Conservation (phyloP, 2,797 vertebrate species). For the Triplophysa bombifrons region DNA sequence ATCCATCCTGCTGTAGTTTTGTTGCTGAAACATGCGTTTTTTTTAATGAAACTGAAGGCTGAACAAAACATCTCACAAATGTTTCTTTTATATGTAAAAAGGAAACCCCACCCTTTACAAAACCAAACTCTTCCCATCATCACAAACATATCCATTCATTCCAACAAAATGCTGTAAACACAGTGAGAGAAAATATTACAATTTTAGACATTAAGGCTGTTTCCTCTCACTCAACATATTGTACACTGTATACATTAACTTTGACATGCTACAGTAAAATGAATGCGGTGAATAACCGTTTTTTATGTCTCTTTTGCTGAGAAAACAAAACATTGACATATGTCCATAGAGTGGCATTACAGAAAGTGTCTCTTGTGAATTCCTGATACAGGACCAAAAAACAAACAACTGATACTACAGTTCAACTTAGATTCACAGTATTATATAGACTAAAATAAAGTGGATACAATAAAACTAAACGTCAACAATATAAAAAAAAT, state of each 20-base stretch:
- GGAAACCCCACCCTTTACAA: conserved; percentile 56
- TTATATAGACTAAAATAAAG: conserved; percentile 73
- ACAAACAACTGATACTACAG: conserved; percentile 95
- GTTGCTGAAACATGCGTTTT: background rate
- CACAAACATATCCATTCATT: conserved; percentile 54
- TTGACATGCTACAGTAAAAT: conserved; percentile 94
- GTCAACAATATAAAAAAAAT: conserved; percentile 52
- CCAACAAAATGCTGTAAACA: conserved; percentile 60
- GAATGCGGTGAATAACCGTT: conserved; percentile 80
- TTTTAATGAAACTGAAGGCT: background rate
- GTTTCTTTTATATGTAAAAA: conserved; percentile 47
- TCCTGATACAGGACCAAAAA: conserved; percentile 97
- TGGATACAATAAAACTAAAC: conserved; percentile 32
- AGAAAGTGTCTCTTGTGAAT: conserved; percentile 77
- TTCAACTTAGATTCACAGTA: conserved; percentile 99
- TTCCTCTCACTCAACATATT: conserved; percentile 68
- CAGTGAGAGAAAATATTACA: conserved; percentile 68
- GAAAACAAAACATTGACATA: conserved; percentile 71
- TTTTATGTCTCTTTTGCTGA: conserved; percentile 65
- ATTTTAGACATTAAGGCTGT: conserved; percentile 80
- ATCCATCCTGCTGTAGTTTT: background rate
- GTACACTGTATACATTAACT: conserved; percentile 96
- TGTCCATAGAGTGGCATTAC: conserved; percentile 78
- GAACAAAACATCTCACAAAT: conserved; percentile 15
- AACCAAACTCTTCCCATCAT: conserved; percentile 47